Base-by-base conservation (phyloP, 2,888 invertebrate genomes). In the Drosophila fungiperda region DNA sequence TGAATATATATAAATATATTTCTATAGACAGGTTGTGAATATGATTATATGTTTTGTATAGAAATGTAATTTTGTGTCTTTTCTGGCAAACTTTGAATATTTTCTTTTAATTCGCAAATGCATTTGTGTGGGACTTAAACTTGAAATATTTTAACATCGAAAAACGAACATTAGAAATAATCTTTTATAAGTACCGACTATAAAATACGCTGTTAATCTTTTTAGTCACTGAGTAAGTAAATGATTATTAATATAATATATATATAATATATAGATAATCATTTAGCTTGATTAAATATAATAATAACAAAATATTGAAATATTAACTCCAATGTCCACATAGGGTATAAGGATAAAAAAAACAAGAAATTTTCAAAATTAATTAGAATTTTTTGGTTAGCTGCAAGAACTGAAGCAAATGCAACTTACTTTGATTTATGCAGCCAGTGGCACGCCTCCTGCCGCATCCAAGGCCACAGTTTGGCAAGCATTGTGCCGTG, bases 381-480 rank as follows among this genome's bases (percentile, higher is more conserved):
- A 75, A 77, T 78, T 75, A 36, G 45, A 74, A 45, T 52, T 65
- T 59, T 29, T 58, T 8, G 15, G 9, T 32, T 32, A 9, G 29
- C 23, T 65, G 48, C 12, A 32, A 40, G 5, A 48, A 17, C n/a
- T 20, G 40, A 45, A 36, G 32, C 42, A 55, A 69, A 69, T 45
- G 60, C 20, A 73, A 87, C 87, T 87, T 80, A 87, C 87, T 86
- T 87, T 73, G 87, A 87, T 86, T 87, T 87, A 74, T 87, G 87
- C 77, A 87, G 76, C 75, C 82, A 74, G 50, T 73, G 77, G 68
- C 79, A 80, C 68, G 77, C 71, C 63, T 87, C 86, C 53, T 79
- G 73, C 57, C 68, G 58, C 49, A 69, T 78, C 77, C 79, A 77
- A 78, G 70, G 69, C 78, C 78, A 76, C 71, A 82, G 74, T 65